A percentile compares a stretch with the other conserved stretches of the same genome.
phyloP scores from a whole-genome alignment of 1,140 invertebrate species.

The Mycetomoellerius zeteki region DNA sequence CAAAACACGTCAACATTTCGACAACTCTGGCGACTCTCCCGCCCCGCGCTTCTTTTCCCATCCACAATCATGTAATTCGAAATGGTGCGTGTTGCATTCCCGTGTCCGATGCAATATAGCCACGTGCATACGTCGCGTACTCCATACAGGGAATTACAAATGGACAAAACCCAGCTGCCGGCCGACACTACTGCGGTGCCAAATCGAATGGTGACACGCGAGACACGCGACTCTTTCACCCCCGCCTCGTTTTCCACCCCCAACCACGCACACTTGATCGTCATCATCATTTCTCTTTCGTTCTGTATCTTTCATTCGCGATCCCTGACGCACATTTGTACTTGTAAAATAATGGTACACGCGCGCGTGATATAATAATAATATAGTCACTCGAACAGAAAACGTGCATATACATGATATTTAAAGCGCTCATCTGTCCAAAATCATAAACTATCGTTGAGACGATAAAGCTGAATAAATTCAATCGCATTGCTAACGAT shows the following conservation, averaged over 20 bases:
- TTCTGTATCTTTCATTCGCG: constrained; percentile 23
- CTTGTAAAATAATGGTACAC: constrained; percentile 25
- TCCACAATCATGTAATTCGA: constrained; percentile 69
- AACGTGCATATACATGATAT: neutral
- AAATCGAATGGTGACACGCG: constrained; percentile 74
- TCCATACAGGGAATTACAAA: constrained; percentile 76
- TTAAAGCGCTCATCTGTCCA: neutral
- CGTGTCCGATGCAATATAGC: constrained; percentile 73
- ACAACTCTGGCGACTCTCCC: constrained; percentile 51
- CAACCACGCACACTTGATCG: constrained; percentile 24
- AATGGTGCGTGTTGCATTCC: constrained; percentile 71
- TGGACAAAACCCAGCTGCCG: constrained; percentile 73
- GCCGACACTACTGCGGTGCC: constrained; percentile 71
- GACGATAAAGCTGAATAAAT: constrained; percentile 15
- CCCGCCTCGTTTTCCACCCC: constrained; percentile 7
- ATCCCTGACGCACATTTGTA: constrained; percentile 11
- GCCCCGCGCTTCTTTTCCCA: constrained; percentile 66
- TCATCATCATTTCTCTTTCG: constrained; percentile 44
- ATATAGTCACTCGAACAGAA: neutral
- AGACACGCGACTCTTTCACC: constrained; percentile 73
- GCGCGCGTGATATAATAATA: neutral
- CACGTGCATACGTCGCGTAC: constrained; percentile 71
- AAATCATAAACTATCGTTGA: neutral
- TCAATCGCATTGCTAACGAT: neutral
- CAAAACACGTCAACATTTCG: constrained; percentile 62